Evolutionary conservation across 1,140 invertebrate species (phyloP), one percentile per base, ranked within the genome.

Genomic region (Cyrtorhinus lividipennis): DNA sequence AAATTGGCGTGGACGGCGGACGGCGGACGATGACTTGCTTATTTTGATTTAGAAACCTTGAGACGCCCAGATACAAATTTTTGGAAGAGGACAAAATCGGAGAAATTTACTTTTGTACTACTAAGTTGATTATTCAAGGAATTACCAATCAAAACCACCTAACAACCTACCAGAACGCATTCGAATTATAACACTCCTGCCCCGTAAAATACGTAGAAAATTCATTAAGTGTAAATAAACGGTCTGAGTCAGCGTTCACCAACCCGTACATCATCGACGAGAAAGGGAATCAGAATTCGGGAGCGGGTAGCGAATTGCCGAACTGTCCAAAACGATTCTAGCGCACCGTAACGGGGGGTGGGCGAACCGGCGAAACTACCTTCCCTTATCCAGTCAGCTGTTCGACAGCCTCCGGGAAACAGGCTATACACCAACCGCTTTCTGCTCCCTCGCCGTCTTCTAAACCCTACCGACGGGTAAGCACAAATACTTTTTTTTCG

Each of bases 381-480:
- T 8, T 20, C 5, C 48, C 20, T 20, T 53, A 8, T 53, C 48
- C 48, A 53, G 48, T 53, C 48, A 53, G 48, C 48, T 53, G 48
- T 53, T 53, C 48, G 48, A 22, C 48, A 53, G 48, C 48, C 48
- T 53, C 48, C 48, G 48, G 48, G 48, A 22, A 53, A 53, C 12
- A 22, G 20, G 48, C 48, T 53, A 53, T 53, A 53, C 20, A 22
- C 20, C 48, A 53, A 53, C 5, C 48, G 48, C 48, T 53, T 53
- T 53, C 48, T 53, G 48, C 10, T 5, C 20, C 20, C 48, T 53
- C 18, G 48, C 12, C 48, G 48, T 53, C 48, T 53, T 53, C 48
- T 10, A 53, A 12, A 53, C 48, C 48, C 48, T 53, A 22, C 48
- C 48, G 10, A 10, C 48, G 12, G 48, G 48, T 53, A 20, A 53